A percentile compares a stretch with the other conserved stretches of the same genome.
phyloP scores from a whole-genome alignment of 2,888 invertebrate species.

The Cataglyphis cursor region DNA sequence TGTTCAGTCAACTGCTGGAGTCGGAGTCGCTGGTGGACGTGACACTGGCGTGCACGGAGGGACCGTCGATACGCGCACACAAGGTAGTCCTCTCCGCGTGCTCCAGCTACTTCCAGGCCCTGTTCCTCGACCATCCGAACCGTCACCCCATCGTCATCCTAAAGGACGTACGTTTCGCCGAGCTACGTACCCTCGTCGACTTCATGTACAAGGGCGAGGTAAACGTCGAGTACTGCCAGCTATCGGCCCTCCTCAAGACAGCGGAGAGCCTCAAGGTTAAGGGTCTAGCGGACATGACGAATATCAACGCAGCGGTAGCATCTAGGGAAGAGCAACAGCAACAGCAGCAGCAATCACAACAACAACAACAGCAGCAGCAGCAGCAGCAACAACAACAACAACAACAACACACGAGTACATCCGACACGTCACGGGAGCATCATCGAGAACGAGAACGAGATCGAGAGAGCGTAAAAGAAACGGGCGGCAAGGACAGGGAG shows the following conservation, averaged over 20 bases:
- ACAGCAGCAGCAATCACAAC: constrained; percentile 87
- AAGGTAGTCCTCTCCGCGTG: constrained; percentile 98
- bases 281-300: constrained; percentile 97
- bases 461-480: constrained; percentile 74
- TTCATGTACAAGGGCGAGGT: constrained; percentile 99
- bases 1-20: constrained; percentile 98
- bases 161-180: constrained; percentile 97
- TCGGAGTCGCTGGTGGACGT: constrained; percentile 98
- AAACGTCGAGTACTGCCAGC: constrained; percentile 97
- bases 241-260: constrained; percentile 96
- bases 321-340: constrained; percentile 86
- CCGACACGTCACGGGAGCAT: constrained; percentile 74
- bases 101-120: constrained; percentile 97
- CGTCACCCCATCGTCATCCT: constrained; percentile 97
- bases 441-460: constrained; percentile 84
- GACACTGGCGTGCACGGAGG: constrained; percentile 98
- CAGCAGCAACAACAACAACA: constrained; percentile 75
- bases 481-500: constrained; percentile 72
- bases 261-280: constrained; percentile 97
- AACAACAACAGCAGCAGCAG: constrained; percentile 76
- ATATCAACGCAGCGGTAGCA: constrained; percentile 90
- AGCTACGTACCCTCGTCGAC: constrained; percentile 96
- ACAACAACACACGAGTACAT: constrained; percentile 69
- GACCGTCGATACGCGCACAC: constrained; percentile 97
- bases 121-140: constrained; percentile 97